Evolutionary conservation across 2,797 vertebrate species (phyloP).

Genomic region (Phylloscopus collybita): DNA sequence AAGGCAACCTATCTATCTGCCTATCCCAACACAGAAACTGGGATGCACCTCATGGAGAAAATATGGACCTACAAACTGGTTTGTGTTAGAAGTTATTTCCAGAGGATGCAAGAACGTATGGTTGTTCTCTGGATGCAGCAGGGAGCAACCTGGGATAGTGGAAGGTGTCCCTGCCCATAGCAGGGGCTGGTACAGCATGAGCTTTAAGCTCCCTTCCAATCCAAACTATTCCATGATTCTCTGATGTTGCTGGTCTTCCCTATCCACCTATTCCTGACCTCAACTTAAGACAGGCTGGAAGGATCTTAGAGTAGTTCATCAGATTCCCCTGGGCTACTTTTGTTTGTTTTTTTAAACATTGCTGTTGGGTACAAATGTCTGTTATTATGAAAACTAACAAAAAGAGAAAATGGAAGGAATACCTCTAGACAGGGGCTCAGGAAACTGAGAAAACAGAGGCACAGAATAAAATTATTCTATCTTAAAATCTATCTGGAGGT

Average conservation of each 20-base stretch:
- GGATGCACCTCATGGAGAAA: not conserved
- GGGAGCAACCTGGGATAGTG: not conserved
- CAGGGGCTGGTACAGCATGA: not conserved
- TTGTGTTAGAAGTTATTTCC: not conserved
- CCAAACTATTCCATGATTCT: not conserved
- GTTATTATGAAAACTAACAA: not conserved
- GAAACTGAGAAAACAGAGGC: not conserved
- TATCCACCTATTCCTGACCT: not conserved
- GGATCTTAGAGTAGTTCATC: not conserved
- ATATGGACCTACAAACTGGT: accelerated
- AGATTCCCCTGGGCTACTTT: accelerated
- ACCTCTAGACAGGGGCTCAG: not conserved
- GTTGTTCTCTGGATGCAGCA: not conserved
- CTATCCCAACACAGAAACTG: not conserved
- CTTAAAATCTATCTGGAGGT: not conserved
- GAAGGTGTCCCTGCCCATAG: not conserved
- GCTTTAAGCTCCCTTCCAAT: not conserved
- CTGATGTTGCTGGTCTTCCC: not conserved
- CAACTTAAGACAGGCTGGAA: not conserved
- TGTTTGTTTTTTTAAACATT: not conserved
- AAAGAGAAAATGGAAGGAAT: not conserved
- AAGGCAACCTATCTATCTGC: not conserved
- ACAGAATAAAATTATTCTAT: not conserved
- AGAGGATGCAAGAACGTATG: not conserved
- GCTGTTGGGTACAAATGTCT: not conserved